Evolutionary conservation across 2,888 invertebrate genomes (phyloP), one percentile per base, ranked within the genome.

Genomic region (Oxyscelio sp.): DNA sequence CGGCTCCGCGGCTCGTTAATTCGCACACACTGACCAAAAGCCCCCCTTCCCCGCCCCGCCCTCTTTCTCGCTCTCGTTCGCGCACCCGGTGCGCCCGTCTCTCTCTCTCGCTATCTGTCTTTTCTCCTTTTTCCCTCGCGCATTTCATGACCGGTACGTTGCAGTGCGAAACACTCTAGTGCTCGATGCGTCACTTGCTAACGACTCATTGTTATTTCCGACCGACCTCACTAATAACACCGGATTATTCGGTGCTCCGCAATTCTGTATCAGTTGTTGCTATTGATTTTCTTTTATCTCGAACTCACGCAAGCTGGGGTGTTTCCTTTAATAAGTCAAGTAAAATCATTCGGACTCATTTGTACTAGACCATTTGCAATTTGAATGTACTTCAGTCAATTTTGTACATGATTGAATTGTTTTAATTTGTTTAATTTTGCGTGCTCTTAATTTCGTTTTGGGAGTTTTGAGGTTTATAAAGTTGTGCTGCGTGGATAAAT

Each of bases 151-250:
- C 59, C 71, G 11, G 22, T 50, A 15, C 17, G 31, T 8, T 54
- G 61, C 73, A 34, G 31, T 38, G 38, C 59, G 24, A 27, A 31
- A 31, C 50, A 59, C 71, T 61, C 50, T 19, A 27, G 31, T 22
- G 19, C 24, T 17, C 63, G 70, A 73, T 80, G 73, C 80, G 80
- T 80, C 80, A 80, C 66, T 43, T 68, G 40, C 81, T 74, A 81
- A 81, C 81, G 54, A 74, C 81, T 74, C 74, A 74, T 74, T 81
- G 68, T 74, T 81, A 61, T 48, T 73, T 80, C 65, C 65, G 59
- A 79, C 63, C 70, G 54, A 70, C 61, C 66, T 40, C 38, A 59
- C 77, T 70, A 78, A 78, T 78, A 78, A 66, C 40, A n/a, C 54
- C 63, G 75, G 75, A 77, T 77, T 77, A 77, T 66, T 75, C 48